phyloP scores from a whole-genome alignment of 2,797 vertebrate species.

The Scarus forsteni region DNA sequence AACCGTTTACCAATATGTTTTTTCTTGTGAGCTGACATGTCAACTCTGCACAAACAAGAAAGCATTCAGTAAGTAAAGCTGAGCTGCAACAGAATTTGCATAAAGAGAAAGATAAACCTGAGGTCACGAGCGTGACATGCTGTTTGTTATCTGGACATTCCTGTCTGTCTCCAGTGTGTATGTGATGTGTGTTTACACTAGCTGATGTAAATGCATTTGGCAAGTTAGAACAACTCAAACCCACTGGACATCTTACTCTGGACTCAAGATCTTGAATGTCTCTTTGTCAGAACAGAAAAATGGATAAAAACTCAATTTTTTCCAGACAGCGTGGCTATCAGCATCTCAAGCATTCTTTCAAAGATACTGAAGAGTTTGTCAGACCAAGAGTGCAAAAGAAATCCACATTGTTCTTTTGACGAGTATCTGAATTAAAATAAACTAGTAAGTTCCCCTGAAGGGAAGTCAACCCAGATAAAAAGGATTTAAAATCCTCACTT shows the following conservation, averaged over 20 bases:
- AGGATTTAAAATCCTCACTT: no score
- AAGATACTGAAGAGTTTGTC: no score
- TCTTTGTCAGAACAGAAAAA: conserved; percentile 1
- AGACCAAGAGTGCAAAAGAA: no score
- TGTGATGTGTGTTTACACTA: conserved; percentile 31
- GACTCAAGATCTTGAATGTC: conserved; percentile 30
- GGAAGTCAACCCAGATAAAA: no score
- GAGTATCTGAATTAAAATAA: no score
- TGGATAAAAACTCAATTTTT: background rate
- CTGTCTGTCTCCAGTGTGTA: conserved; percentile 20
- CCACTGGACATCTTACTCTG: conserved; percentile 26
- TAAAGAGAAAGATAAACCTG: conserved; percentile 11
- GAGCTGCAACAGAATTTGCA: conserved; percentile 27
- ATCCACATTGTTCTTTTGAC: no score
- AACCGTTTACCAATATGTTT: no score
- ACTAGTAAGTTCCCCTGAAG: no score
- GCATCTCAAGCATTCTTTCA: conserved; percentile 17
- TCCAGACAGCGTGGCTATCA: conserved; percentile 5
- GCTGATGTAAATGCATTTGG: conserved; percentile 33
- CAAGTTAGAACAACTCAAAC: conserved; percentile 55
- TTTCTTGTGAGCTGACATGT: no score
- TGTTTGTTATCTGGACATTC: conserved; percentile 53
- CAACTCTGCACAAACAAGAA: conserved; percentile 7
- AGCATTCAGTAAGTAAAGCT: conserved; percentile 56
- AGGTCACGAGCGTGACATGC: conserved; percentile 31